Base-by-base conservation (phyloP, 1,140 invertebrate species). In the Aphelenchoides fujianensis region DNA sequence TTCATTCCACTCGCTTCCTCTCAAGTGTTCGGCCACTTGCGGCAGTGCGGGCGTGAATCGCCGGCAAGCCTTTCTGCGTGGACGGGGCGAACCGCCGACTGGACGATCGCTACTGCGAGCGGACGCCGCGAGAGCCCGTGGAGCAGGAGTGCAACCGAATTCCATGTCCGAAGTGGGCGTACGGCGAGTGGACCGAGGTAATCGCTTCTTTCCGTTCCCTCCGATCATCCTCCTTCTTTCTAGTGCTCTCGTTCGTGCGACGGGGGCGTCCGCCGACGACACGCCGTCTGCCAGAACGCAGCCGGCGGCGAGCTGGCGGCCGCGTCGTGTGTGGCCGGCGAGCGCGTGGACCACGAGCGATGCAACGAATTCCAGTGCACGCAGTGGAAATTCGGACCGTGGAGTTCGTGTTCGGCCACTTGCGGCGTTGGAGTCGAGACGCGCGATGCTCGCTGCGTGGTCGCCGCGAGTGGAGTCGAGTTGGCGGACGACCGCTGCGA, bases 201-300 rank as follows among this genome's bases (percentile, higher is more conserved):
- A 74, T 35, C 5, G 41, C 12, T 19, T 1, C n/a, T n/a, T n/a
- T n/a, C n/a, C n/a, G n/a, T n/a, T n/a, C n/a, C n/a, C n/a, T 2
- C 2, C 66, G 28, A 55, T 67, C 57, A 19, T 27, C n/a, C 48
- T 30, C n/a, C 30, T 19, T 1, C 31, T 36, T 87, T 85, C 3
- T 79, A 91, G 89, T 92, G 91, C 82, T 88, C 89, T n/a, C 86
- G 87, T 79, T 88, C 88, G 1, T 92, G 91, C 84, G 90, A 89
- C 57, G 88, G 87, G 27, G 91, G 91, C 12, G 84, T 87, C 2
- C 88, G 90, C 77, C 86, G 85, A 27, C 85, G 91, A 19, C 87
- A 84, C 67, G 89, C 89, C 0, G 78, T 79, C 9, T 91, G 90
- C 82, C 85, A 89, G 16, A 88, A 90, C 76, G 80, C 78, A 34